phyloP scores from a whole-genome alignment of 2,797 vertebrate genomes.

The Acanthurus leucopareius region DNA sequence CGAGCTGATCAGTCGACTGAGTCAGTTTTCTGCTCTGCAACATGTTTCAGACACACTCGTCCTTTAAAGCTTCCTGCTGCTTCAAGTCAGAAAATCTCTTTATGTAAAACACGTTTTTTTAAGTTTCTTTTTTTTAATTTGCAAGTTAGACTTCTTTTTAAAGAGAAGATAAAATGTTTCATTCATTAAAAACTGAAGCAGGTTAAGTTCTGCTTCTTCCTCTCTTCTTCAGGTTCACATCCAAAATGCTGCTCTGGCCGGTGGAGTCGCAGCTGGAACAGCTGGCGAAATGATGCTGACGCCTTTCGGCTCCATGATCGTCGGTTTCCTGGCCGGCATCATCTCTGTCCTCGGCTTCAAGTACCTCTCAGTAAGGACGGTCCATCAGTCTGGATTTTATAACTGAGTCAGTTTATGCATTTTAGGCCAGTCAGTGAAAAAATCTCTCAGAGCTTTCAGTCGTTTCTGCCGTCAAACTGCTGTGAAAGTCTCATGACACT shows the following conservation, averaged over 20 bases:
- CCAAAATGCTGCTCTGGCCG: slow-evolving; percentile 93
- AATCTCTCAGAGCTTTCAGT: neutral
- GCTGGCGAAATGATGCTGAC: slow-evolving; percentile 95
- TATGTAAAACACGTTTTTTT: too few relatives aligned
- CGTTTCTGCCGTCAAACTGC: neutral
- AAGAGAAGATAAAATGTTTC: too few relatives aligned
- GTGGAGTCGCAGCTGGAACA: slow-evolving; percentile 90
- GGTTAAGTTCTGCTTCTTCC: neutral
- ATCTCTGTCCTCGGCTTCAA: slow-evolving; percentile 92
- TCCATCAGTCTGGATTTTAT: neutral
- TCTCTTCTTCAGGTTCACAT: slow-evolving; percentile 88
- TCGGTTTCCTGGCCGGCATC: slow-evolving; percentile 90
- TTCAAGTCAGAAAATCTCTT: too few relatives aligned
- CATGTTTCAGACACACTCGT: too few relatives aligned
- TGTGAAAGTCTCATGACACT: neutral
- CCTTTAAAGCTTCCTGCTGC: too few relatives aligned
- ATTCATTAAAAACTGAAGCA: neutral
- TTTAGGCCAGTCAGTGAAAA: neutral
- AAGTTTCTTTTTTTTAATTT: too few relatives aligned
- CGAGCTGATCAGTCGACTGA: slow-evolving; percentile 8
- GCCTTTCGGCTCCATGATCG: slow-evolving; percentile 91
- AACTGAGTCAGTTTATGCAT: neutral
- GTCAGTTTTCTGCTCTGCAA: neutral
- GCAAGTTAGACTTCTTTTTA: too few relatives aligned
- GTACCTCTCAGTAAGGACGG: slow-evolving; percentile 85